These are phyloP conservation scores for Apus apus DNA, from an alignment of 2,113 vertebrate species.

Conservation along the genomic window DNA sequence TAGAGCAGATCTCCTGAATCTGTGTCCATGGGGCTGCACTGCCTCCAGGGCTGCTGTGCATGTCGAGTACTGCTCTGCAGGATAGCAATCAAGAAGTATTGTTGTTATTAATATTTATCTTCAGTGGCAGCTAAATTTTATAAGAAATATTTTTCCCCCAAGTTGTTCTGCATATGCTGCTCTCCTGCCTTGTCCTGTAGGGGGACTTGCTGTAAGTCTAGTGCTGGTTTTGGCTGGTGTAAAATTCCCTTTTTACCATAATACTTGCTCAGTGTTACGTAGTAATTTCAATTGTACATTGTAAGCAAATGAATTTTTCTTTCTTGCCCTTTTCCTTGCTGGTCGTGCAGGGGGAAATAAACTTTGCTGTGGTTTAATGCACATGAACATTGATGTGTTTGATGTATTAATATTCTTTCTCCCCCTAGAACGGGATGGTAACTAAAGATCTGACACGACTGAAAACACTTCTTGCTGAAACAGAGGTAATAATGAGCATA, in stretches of 20 bases:
- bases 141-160: background rate
- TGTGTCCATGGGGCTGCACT: background rate
- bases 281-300: background rate
- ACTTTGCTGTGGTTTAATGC: background rate
- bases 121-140: background rate
- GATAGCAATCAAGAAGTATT: background rate
- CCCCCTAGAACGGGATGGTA: conserved; percentile 92
- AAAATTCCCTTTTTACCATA: background rate
- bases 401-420: background rate
- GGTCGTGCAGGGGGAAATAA: background rate
- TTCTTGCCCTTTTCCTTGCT: background rate
- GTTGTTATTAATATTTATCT: background rate
- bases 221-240: background rate
- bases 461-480: conserved; percentile 94
- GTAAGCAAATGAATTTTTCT: background rate
- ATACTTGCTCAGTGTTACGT: background rate
- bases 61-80: background rate
- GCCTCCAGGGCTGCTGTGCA: background rate
- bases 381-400: background rate
- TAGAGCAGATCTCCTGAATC: background rate
- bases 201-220: background rate
- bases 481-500: conserved; percentile 83
- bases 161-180: background rate
- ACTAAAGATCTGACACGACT: conserved; percentile 95
- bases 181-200: background rate